phyloP scores from a whole-genome alignment of 2,888 invertebrate species.

The Drosophila setosimentum region DNA sequence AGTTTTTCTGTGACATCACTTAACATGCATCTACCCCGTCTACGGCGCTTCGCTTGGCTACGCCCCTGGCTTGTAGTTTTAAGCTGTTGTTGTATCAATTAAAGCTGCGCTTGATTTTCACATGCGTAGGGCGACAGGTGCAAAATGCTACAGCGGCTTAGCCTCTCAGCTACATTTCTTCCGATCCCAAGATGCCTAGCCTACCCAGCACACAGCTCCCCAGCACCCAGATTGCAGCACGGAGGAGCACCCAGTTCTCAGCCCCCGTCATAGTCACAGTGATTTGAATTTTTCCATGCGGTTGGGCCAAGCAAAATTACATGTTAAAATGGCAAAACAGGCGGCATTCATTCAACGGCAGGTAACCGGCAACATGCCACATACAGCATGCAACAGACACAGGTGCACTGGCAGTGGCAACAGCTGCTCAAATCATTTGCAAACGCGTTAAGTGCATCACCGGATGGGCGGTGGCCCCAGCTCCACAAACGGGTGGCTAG shows the following conservation, averaged over 20 bases:
- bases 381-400: conserved; percentile 28
- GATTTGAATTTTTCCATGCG: conserved; percentile 75
- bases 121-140: conserved; percentile 80
- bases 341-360: conserved; percentile 45
- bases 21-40: not conserved
- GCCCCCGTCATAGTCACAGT: conserved; percentile 41
- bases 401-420: conserved; percentile 57
- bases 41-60: not conserved
- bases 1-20: not conserved
- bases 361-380: conserved; percentile 4
- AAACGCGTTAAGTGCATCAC: conserved; percentile 77
- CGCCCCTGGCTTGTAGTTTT: conserved; percentile 29
- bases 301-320: conserved; percentile 61
- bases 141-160: conserved; percentile 75
- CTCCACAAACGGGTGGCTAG: conserved; percentile 45
- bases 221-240: not conserved
- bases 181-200: conserved; percentile 8
- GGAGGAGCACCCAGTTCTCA: conserved; percentile 1
- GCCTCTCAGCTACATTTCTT: conserved; percentile 4
- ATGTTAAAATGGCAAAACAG: conserved; percentile 51
- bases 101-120: conserved; percentile 78
- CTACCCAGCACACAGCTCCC: conserved; percentile 19
- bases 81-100: conserved; percentile 73
- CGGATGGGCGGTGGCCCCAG: conserved; percentile 66
- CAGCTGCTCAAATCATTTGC: conserved; percentile 76